phyloP scores from a whole-genome alignment of 2,797 vertebrate genomes.

The Petrocephalus sullivani region DNA sequence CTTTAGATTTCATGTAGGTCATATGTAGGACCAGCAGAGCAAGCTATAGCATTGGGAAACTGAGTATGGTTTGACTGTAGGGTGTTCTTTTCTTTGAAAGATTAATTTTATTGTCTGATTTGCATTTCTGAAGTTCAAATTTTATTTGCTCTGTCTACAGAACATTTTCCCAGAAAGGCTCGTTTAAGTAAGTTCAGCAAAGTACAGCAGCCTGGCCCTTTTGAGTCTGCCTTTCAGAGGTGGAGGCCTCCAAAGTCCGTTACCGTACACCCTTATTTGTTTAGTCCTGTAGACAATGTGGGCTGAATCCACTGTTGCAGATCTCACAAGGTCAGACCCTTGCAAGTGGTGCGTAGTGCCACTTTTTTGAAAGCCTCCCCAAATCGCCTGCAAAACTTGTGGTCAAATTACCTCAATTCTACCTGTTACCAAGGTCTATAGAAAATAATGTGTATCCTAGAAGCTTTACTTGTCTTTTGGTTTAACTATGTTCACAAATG shows the following conservation, averaged over 20 bases:
- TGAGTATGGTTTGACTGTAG: not conserved
- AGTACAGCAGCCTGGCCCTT: not conserved
- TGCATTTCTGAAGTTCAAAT: not conserved
- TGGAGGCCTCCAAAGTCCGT: not conserved
- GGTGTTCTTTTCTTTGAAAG: not conserved
- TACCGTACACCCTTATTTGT: not conserved
- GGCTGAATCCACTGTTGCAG: not conserved
- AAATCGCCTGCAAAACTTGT: not conserved
- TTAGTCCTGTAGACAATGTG: not conserved
- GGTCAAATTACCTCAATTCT: not conserved
- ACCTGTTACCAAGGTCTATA: not conserved
- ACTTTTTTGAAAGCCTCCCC: not conserved
- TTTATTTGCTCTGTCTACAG: not conserved
- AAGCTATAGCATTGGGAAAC: not conserved
- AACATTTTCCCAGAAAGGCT: not conserved
- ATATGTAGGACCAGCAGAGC: not conserved
- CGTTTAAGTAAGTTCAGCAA: not conserved
- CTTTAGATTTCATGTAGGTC: not conserved
- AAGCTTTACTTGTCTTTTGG: not conserved
- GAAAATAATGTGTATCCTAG: not conserved
- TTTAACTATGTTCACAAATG: not conserved
- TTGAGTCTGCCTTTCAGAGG: not conserved
- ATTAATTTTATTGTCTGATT: not conserved
- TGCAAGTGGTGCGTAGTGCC: not conserved
- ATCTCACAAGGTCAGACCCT: not conserved